These are phyloP conservation scores for Tetropium fuscum DNA, from an alignment of 2,888 invertebrate species.

Conservation along the genomic window DNA sequence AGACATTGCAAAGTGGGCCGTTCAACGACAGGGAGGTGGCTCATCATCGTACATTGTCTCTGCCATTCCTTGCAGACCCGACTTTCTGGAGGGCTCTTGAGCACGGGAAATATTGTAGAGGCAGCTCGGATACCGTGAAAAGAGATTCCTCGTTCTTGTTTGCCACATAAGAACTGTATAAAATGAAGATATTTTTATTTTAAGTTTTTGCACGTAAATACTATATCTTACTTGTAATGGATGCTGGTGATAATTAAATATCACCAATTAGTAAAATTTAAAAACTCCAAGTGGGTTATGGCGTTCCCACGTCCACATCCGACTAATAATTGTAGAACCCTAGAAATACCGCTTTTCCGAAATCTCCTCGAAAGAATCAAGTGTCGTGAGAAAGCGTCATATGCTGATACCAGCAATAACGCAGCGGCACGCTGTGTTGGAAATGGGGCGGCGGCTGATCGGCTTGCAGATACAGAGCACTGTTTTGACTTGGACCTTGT, in stretches of 20 bases:
- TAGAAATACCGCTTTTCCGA: conserved; percentile 21
- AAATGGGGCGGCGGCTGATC: conserved; percentile 43
- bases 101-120: conserved; percentile 40
- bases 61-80: conserved; percentile 40
- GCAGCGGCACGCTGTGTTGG: conserved; percentile 44
- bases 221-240: too few species aligned
- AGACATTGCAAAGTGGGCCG: conserved; percentile 36
- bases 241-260: too few species aligned
- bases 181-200: too few species aligned
- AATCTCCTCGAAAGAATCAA: conserved; percentile 17
- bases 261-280: conserved; percentile 3
- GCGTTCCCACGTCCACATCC: conserved; percentile 16
- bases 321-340: conserved; percentile 26
- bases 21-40: conserved; percentile 40
- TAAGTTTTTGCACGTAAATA: too few species aligned
- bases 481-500: conserved; percentile 49
- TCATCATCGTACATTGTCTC: conserved; percentile 39
- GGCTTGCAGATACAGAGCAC: conserved; percentile 42
- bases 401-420: conserved; percentile 24
- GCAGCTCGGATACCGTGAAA: conserved; percentile 12
- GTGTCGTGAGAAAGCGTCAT: conserved; percentile 46
- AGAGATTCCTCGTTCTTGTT: background rate
- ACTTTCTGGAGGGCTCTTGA: conserved; percentile 37
- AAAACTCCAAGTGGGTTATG: too few species aligned
- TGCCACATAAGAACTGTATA: background rate